These are phyloP conservation scores for Melanotaenia pygmaea DNA, from an alignment of 2,797 vertebrate genomes.

Conservation along the genomic window DNA sequence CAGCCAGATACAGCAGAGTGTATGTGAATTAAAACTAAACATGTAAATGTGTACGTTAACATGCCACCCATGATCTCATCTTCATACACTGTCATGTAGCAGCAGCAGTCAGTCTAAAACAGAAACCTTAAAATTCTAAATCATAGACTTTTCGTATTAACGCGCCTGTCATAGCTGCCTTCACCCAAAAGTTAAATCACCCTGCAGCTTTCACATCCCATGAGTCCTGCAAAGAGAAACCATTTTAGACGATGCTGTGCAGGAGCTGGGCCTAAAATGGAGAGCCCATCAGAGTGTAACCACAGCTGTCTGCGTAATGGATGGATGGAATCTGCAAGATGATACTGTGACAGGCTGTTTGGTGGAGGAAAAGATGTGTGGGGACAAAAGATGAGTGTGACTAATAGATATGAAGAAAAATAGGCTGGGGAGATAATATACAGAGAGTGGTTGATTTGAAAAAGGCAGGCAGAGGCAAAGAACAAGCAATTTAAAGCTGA, in stretches of 20 bases:
- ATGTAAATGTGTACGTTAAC: background rate
- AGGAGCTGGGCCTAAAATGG: slow-evolving; percentile 55
- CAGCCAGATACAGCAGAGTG: background rate
- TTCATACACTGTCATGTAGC: background rate
- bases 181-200: slow-evolving; percentile 34
- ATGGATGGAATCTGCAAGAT: slow-evolving; percentile 40
- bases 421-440: background rate
- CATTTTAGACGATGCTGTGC: slow-evolving; percentile 41
- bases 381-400: slow-evolving; percentile 25
- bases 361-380: slow-evolving; percentile 20
- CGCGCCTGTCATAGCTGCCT: slow-evolving; percentile 33
- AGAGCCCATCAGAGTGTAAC: slow-evolving; percentile 37
- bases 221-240: slow-evolving; percentile 30
- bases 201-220: slow-evolving; percentile 25
- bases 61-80: background rate
- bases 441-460: background rate
- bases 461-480: background rate
- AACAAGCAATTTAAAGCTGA: background rate
- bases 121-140: slow-evolving; percentile 29
- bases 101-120: slow-evolving; percentile 8
- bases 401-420: slow-evolving; percentile 13
- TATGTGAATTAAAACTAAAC: background rate
- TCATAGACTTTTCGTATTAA: slow-evolving; percentile 43
- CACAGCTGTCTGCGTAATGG: slow-evolving; percentile 52
- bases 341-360: slow-evolving; percentile 42